A percentile compares a stretch with the other conserved stretches of the same genome.
phyloP scores from a whole-genome alignment of 2,797 vertebrate genomes.

The Xenops minutus region DNA sequence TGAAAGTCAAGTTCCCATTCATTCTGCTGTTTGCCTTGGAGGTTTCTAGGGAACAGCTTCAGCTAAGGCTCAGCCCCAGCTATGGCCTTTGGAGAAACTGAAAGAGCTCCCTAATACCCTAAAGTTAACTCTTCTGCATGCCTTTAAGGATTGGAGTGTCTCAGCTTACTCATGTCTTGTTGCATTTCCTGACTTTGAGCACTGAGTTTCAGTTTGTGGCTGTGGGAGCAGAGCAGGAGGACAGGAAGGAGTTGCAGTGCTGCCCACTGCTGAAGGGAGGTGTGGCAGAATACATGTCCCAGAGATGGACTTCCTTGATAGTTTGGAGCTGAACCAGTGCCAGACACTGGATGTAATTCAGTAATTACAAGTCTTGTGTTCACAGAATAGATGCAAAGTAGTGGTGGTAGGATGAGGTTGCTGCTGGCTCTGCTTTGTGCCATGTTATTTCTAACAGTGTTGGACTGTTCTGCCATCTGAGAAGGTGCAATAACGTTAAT shows the following conservation, averaged over 20 bases:
- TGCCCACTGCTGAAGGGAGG: background rate
- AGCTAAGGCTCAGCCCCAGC: rapidly evolving
- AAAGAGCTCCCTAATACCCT: background rate
- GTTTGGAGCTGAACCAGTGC: background rate
- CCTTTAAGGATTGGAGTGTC: background rate
- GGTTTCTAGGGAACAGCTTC: background rate
- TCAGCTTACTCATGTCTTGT: background rate
- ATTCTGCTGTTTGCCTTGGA: background rate
- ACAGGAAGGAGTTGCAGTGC: background rate
- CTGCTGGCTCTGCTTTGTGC: background rate
- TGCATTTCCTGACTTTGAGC: background rate
- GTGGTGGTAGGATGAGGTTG: background rate
- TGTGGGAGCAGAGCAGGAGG: background rate
- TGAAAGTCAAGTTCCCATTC: background rate
- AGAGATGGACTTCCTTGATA: background rate
- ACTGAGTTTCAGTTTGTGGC: background rate
- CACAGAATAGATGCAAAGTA: background rate
- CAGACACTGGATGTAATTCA: background rate
- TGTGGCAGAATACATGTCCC: background rate
- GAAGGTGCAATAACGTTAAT: background rate
- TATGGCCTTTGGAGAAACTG: background rate
- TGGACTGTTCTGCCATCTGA: background rate
- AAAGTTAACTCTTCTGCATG: background rate
- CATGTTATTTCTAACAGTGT: background rate
- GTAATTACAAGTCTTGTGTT: background rate